A percentile compares a stretch with the other conserved stretches of the same genome.
Conservation (phyloP, 2,797 vertebrate species). For the Myioborus melanocephalus region DNA sequence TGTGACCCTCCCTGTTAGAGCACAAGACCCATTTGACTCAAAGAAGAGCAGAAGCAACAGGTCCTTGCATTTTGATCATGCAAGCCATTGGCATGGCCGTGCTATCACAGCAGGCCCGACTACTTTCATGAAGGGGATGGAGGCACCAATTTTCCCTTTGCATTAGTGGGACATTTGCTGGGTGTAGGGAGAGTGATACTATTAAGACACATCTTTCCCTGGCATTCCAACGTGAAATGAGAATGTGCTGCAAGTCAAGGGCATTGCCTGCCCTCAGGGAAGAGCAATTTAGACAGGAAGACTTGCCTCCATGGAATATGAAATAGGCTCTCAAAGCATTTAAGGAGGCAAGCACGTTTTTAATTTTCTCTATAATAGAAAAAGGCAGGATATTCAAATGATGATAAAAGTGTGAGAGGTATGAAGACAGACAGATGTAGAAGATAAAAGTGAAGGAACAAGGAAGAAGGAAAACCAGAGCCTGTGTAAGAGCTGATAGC, state of each 20-base stretch:
- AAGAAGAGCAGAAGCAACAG: not conserved
- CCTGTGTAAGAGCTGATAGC: not conserved
- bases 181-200: not conserved
- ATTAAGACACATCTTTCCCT: not conserved
- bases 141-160: not conserved
- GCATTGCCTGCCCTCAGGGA: not conserved
- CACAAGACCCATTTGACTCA: not conserved
- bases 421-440: not conserved
- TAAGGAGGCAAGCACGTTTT: constrained; percentile 7
- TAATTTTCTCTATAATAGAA: constrained; percentile 18
- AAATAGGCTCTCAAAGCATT: constrained; percentile 3
- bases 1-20: not conserved
- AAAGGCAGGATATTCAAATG: not conserved
- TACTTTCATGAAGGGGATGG: not conserved
- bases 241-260: not conserved
- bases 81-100: not conserved
- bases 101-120: not conserved
- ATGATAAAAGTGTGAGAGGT: not conserved
- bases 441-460: not conserved
- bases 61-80: not conserved
- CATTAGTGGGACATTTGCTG: not conserved
- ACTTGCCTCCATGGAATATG: not conserved
- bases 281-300: constrained; percentile 9
- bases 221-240: not conserved
- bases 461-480: not conserved